phyloP scores from a whole-genome alignment of 1,140 invertebrate genomes.

The Drosophila biarmipes region DNA sequence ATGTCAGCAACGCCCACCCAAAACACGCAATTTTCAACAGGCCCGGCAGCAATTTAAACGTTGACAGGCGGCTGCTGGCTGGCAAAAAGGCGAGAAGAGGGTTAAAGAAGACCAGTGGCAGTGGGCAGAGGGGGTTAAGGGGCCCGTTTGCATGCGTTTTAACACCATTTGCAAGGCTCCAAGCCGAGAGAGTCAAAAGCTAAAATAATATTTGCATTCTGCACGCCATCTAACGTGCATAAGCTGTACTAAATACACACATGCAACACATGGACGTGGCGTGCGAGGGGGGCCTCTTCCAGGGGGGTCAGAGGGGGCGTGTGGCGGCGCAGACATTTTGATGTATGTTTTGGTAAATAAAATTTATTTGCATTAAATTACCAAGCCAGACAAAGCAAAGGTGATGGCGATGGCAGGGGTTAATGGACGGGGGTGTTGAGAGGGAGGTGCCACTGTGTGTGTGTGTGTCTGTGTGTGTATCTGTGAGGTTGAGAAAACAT shows the following conservation, averaged over 20 bases:
- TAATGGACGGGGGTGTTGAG: slow-evolving; percentile 30
- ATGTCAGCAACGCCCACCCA: slow-evolving; percentile 80
- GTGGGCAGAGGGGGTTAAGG: not conserved
- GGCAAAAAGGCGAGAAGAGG: slow-evolving; percentile 1
- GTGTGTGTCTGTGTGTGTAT: slow-evolving; percentile 10
- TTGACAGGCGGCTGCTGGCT: slow-evolving; percentile 74
- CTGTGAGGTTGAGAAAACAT: slow-evolving; percentile 54
- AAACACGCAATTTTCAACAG: slow-evolving; percentile 77
- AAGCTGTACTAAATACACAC: slow-evolving; percentile 59
- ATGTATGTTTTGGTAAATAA: slow-evolving; percentile 82
- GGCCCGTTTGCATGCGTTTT: slow-evolving; percentile 72
- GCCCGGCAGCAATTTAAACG: slow-evolving; percentile 74
- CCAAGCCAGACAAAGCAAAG: slow-evolving; percentile 63
- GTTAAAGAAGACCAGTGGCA: not conserved
- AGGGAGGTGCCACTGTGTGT: slow-evolving; percentile 11
- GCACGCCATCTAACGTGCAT: slow-evolving; percentile 80
- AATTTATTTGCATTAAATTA: slow-evolving; percentile 84
- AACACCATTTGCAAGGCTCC: slow-evolving; percentile 74
- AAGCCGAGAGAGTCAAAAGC: slow-evolving; percentile 67
- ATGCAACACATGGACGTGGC: slow-evolving; percentile 20
- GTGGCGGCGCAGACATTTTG: slow-evolving; percentile 76
- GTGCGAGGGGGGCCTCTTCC: not conserved
- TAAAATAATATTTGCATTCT: slow-evolving; percentile 83
- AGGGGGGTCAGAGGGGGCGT: slow-evolving; percentile 23
- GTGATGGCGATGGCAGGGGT: slow-evolving; percentile 15